These are phyloP conservation scores for Keiferia lycopersicella DNA, from an alignment of 2,888 invertebrate genomes.

Conservation along the genomic window DNA sequence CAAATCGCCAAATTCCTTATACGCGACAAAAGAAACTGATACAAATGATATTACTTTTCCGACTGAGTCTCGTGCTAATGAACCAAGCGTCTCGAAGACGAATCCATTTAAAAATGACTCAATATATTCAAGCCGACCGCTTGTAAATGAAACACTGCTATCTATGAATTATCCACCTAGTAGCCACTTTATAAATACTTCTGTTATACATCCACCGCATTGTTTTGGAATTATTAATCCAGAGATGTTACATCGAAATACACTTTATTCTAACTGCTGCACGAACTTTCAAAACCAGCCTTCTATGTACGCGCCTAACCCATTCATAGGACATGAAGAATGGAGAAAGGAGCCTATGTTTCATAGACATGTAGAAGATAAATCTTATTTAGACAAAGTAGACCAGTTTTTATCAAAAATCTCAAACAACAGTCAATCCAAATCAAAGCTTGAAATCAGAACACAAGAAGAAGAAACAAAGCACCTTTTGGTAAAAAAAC, in stretches of 20 bases:
- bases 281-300: background rate
- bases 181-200: no score
- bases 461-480: background rate
- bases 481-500: background rate
- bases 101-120: no score
- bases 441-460: background rate
- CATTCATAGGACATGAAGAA: background rate
- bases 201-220: no score
- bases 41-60: no score
- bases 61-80: no score
- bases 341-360: background rate
- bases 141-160: no score
- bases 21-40: background rate
- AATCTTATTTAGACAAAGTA: slow-evolving; percentile 15
- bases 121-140: no score
- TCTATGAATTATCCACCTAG: no score
- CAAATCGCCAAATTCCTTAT: background rate
- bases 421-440: background rate
- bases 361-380: slow-evolving; percentile 4
- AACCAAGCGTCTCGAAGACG: no score
- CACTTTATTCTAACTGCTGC: background rate
- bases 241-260: background rate
- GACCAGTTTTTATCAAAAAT: background rate
- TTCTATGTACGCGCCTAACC: background rate
- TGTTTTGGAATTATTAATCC: background rate